Evolutionary conservation across 2,888 invertebrate genomes (phyloP).

Genomic region (Penaeus monodon): DNA sequence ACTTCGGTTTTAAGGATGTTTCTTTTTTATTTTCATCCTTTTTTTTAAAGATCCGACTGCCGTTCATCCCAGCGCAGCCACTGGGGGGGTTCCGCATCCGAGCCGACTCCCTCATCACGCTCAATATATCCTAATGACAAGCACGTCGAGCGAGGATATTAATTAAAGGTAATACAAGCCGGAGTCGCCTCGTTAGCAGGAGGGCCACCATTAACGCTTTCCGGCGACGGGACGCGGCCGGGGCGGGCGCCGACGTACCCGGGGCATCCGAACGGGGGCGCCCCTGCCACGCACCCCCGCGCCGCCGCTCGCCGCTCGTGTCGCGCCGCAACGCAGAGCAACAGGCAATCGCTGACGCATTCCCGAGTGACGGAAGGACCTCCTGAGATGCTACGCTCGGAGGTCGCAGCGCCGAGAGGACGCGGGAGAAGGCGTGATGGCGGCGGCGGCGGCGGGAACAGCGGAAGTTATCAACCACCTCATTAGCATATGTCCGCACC

Average conservation of each 20-base stretch:
- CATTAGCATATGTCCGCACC: slow-evolving; percentile 43
- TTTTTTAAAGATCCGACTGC: too few species aligned
- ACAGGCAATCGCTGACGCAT: too few species aligned
- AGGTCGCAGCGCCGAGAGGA: background rate
- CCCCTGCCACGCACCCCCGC: too few species aligned
- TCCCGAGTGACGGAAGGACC: too few species aligned
- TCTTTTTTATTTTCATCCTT: too few species aligned
- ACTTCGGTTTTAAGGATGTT: too few species aligned
- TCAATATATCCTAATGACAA: slow-evolving; percentile 11
- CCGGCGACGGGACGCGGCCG: background rate
- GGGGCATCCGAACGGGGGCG: background rate
- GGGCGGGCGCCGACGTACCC: background rate
- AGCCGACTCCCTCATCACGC: background rate
- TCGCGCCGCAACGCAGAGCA: too few species aligned
- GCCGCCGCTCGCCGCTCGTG: background rate
- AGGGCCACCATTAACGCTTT: slow-evolving; percentile 32
- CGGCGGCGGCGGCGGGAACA: slow-evolving; percentile 10
- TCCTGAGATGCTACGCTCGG: too few species aligned
- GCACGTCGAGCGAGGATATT: slow-evolving; percentile 14
- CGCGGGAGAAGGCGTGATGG: background rate
- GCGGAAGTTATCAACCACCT: slow-evolving; percentile 52
- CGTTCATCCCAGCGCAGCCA: too few species aligned
- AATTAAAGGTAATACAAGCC: slow-evolving; percentile 27
- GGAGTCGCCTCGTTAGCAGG: slow-evolving; percentile 28
- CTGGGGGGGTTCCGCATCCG: too few species aligned